phyloP scores from a whole-genome alignment of 2,113 vertebrate species.

The Argyrosomus japonicus region DNA sequence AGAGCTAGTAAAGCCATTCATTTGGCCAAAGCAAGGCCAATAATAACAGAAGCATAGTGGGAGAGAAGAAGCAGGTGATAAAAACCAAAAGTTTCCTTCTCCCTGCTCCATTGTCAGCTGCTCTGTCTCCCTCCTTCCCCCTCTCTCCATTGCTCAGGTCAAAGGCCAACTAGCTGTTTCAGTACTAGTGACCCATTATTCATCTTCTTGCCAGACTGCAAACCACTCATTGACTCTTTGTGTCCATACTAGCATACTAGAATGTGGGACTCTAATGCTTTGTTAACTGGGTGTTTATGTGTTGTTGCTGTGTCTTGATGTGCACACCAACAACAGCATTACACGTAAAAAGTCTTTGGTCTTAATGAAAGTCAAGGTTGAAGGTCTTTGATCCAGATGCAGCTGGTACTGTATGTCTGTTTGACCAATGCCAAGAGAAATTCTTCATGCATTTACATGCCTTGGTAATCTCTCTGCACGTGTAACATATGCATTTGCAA shows the following conservation, averaged over 20 bases:
- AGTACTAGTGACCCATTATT: neutral
- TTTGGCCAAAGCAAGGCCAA: neutral
- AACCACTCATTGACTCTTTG: neutral
- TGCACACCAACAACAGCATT: neutral
- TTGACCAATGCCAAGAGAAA: neutral
- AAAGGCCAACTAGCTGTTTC: slow-evolving; percentile 6
- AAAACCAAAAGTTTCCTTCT: neutral
- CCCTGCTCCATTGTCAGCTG: neutral
- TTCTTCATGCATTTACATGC: neutral
- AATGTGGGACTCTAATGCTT: neutral
- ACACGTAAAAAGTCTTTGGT: neutral
- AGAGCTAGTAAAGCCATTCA: neutral
- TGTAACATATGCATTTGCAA: neutral
- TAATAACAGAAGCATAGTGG: neutral
- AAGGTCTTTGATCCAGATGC: neutral
- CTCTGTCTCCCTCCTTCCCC: neutral
- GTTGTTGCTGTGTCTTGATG: neutral
- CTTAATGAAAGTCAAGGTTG: neutral
- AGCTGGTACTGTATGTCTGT: neutral
- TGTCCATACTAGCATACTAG: neutral
- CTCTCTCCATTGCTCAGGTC: neutral
- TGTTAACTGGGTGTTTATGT: neutral
- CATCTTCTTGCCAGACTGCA: neutral
- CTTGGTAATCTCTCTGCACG: neutral
- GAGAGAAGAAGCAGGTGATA: neutral